These are phyloP conservation scores for Tenthredo amoena DNA, from an alignment of 2,888 invertebrate genomes.

Conservation along the genomic window DNA sequence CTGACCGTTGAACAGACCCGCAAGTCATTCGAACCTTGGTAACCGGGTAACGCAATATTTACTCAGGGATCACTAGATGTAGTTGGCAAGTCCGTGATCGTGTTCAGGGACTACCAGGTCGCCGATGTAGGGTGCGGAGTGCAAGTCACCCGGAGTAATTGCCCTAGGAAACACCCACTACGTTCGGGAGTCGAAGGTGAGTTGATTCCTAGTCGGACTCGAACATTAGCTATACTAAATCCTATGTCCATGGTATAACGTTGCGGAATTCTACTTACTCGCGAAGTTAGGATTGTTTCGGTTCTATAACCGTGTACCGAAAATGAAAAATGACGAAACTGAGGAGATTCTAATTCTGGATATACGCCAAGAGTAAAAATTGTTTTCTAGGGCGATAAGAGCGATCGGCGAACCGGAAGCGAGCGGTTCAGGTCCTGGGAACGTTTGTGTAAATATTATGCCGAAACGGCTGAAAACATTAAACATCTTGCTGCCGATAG, in stretches of 20 bases:
- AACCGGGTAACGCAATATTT: slow-evolving; percentile 55
- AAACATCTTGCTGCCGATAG: slow-evolving; percentile 68
- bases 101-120: slow-evolving; percentile 60
- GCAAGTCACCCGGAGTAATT: slow-evolving; percentile 77
- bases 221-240: slow-evolving; percentile 1
- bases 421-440: slow-evolving; percentile 61
- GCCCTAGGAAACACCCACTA: slow-evolving; percentile 60
- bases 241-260: background rate
- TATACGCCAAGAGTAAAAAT: background rate
- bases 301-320: no score
- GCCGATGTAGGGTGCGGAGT: slow-evolving; percentile 68
- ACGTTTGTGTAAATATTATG: slow-evolving; percentile 70
- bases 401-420: slow-evolving; percentile 65
- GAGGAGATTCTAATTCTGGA: background rate
- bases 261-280: background rate
- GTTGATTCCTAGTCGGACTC: slow-evolving; percentile 5
- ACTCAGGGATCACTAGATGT: slow-evolving; percentile 57
- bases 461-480: slow-evolving; percentile 72
- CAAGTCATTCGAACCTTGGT: slow-evolving; percentile 62
- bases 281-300: background rate
- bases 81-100: slow-evolving; percentile 51
- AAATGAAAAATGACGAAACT: background rate
- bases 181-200: slow-evolving; percentile 30
- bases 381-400: slow-evolving; percentile 59
- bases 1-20: slow-evolving; percentile 2